Evolutionary conservation across 2,888 invertebrate species (phyloP), one percentile per base, ranked within the genome.

Genomic region (Drosophila kanekoi): DNA sequence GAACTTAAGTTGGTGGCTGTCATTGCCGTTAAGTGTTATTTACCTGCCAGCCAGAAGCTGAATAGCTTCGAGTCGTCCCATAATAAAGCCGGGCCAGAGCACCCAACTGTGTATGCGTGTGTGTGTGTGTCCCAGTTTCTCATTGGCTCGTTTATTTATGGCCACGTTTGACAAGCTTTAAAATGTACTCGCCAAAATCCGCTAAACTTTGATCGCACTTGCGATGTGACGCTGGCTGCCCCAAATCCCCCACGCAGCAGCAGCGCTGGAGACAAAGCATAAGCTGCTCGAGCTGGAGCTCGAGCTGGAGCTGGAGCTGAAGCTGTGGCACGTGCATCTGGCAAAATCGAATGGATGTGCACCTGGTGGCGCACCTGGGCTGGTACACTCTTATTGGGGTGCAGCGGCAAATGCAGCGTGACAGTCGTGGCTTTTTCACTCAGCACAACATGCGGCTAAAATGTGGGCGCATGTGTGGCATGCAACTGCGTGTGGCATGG

Each of bases 351-450:
- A 71, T 72, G 72, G 58, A 48, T 63, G 67, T 49, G 41, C 70
- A 77, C 67, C 69, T 82, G 69, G 66, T 48, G 20, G 14, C 10
- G 20, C 20, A 10, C n/a, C 48, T 43, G 11, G 0, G 4, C 1
- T 54, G 11, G 11, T 20, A 10, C 41, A 49, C 48, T 33, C 44
- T 52, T 52, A 52, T 28, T 45, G 45, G n/a, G 18, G 23, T 48
- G 43, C 57, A 56, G 77, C 57, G 53, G 77, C 72, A 76, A 83
- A 86, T 88, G 79, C 87, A 81, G 79, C 87, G 72, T 83, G 87
- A 87, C 87, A 83, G 73, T 66, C 74, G 73, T 67, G 84, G 87
- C 73, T 88, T 82, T 85, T 80, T 73, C 82, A 70, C 69, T 82
- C 71, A 81, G 56, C 35, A 64, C 52, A 58, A 77, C 77, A 76